Evolutionary conservation across 1,140 invertebrate genomes (phyloP), one percentile per base, ranked within the genome.

Genomic region (Drosophila obscura): DNA sequence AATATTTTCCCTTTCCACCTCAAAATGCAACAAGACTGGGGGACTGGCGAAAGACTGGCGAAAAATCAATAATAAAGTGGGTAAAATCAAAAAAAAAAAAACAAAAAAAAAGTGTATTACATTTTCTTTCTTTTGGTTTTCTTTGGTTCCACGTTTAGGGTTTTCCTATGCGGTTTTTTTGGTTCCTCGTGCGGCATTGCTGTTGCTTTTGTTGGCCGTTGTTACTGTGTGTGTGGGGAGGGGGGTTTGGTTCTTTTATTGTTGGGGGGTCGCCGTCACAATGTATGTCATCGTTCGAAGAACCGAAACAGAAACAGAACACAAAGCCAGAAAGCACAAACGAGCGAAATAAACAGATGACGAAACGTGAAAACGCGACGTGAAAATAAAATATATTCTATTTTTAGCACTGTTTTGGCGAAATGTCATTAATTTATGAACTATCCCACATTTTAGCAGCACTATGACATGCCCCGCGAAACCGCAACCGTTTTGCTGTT

Each of bases 341-440:
- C 63, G 59, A 77, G 45, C 56, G 63, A 50, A 11, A 35, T 67
- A 71, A 74, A 68, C 50, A 46, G 75, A 88, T 87, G 82, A 87
- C 83, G 82, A 87, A 87, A 87, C 67, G 55, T 49, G 35, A 39
- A 63, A 62, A 28, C 53, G 60, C 49, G 22, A 24, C 48, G 39
- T 4, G n/a, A 62, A 51, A 52, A 39, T 13, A 13, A 15, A 31
- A 69, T 58, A 35, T 67, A 35, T 67, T 52, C 11, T 85, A 87
- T 88, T 78, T 87, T 76, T 69, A 88, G 75, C 73, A 80, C 59
- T 13, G 51, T 52, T 52, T 69, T 58, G 45, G 57, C 63, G 41
- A 56, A 68, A 67, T 60, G 63, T 60, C 81, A 81, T 81, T 84
- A 77, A 87, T 78, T 77, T 81, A 67, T 81, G 64, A 81, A 73